Conservation (phyloP, 2,888 invertebrate genomes). For the Phrixothrix hirtus region DNA sequence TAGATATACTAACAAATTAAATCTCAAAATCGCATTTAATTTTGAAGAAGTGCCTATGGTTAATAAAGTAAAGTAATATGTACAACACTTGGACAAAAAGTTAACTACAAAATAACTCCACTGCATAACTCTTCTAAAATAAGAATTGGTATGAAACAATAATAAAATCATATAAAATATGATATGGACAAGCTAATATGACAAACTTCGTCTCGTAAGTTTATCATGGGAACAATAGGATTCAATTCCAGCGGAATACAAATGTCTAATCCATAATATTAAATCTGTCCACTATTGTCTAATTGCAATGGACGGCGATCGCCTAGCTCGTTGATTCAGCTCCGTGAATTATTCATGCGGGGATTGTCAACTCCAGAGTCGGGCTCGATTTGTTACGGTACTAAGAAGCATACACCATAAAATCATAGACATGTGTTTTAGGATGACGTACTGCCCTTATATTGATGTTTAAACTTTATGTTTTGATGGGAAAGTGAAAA, state of each 20-base stretch:
- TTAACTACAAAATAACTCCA: conserved; percentile 8
- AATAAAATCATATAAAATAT: conserved; percentile 36
- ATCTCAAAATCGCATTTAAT: too few species aligned
- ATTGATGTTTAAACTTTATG: conserved; percentile 18
- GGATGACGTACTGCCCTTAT: conserved; percentile 39
- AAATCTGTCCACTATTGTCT: conserved; percentile 54
- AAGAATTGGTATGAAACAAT: conserved; percentile 17
- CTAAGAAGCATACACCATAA: conserved; percentile 38
- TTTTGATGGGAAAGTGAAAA: conserved; percentile 6
- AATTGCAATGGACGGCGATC: conserved; percentile 52
- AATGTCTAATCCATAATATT: conserved; percentile 53
- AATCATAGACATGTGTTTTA: conserved; percentile 44
- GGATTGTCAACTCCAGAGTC: conserved; percentile 44
- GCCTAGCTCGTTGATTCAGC: conserved; percentile 43
- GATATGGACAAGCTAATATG: conserved; percentile 50
- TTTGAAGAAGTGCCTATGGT: too few species aligned
- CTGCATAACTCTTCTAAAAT: conserved; percentile 1
- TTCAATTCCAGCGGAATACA: conserved; percentile 51
- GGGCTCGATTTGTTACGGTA: conserved; percentile 43
- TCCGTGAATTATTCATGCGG: conserved; percentile 46
- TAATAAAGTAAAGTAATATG: too few species aligned
- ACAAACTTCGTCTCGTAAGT: conserved; percentile 51
- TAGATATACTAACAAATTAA: too few species aligned
- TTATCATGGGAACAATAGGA: conserved; percentile 51
- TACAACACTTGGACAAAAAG: too few species aligned